Percentiles rank a stretch among this genome's conserved stretches.
These are phyloP conservation scores for Idaea dimidiata DNA, from an alignment of 2,888 invertebrate species.

Conservation along the genomic window DNA sequence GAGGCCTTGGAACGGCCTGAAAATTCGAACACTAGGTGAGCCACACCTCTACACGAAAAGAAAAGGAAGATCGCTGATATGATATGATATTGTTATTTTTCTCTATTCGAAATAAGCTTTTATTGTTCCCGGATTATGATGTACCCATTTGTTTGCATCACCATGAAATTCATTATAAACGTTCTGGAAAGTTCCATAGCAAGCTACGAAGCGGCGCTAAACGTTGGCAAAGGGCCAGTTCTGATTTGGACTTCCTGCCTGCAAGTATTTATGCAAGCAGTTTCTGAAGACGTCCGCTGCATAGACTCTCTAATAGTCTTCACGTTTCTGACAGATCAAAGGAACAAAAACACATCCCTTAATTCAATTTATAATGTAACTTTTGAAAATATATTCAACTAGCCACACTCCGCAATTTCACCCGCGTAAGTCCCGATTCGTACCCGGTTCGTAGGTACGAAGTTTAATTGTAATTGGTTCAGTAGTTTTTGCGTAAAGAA, in stretches of 20 bases:
- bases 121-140: too few species aligned
- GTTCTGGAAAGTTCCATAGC: conserved; percentile 3
- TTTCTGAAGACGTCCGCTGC: conserved; percentile 7
- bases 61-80: too few species aligned
- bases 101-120: too few species aligned
- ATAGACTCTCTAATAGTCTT: conserved; percentile 16
- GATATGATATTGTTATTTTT: too few species aligned
- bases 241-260: conserved; percentile 27
- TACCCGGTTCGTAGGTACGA: too few species aligned
- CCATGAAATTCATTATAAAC: background rate
- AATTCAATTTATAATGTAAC: conserved; percentile 1
- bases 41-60: too few species aligned
- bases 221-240: conserved; percentile 21
- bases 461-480: too few species aligned
- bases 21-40: too few species aligned
- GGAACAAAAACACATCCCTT: background rate
- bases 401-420: too few species aligned
- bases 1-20: too few species aligned
- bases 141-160: conserved; percentile 4
- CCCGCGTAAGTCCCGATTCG: too few species aligned
- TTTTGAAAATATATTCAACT: conserved; percentile 6
- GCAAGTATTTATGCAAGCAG: conserved; percentile 7
- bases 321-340: background rate
- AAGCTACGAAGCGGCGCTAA: conserved; percentile 7
- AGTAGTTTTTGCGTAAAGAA: too few species aligned